Conservation (phyloP, 1,140 invertebrate species). For the Euschistus heros region DNA sequence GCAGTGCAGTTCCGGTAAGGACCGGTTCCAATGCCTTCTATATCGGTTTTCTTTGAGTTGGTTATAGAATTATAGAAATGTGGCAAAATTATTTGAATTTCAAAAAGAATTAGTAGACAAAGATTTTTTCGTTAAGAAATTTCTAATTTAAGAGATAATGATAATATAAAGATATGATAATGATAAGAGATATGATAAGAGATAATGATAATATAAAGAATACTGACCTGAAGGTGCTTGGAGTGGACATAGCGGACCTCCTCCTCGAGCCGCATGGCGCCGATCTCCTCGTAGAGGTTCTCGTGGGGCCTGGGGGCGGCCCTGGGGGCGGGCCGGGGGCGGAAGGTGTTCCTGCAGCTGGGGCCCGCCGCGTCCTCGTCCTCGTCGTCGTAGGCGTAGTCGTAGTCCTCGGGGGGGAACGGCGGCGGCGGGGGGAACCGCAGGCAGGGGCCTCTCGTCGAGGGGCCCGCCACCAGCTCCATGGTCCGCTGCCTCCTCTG, state of each 20-base stretch:
- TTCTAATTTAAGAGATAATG: no score
- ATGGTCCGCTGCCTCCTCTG: neutral
- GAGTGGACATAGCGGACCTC: conserved; percentile 47
- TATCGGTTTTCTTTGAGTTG: no score
- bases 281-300: conserved; percentile 82
- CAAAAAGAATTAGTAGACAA: no score
- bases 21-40: no score
- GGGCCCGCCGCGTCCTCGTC: conserved; percentile 17
- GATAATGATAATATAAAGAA: neutral
- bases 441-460: conserved; percentile 21
- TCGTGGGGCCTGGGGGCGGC: conserved; percentile 70
- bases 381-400: conserved; percentile 63
- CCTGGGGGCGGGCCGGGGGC: conserved; percentile 57
- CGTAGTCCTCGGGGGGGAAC: conserved; percentile 46
- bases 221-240: conserved; percentile 30
- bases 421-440: conserved; percentile 30
- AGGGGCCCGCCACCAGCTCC: conserved; percentile 18
- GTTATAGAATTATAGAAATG: no score
- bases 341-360: conserved; percentile 20
- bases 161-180: no score
- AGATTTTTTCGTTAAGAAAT: no score
- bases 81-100: no score
- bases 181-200: neutral
- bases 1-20: no score
- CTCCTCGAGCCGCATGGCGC: conserved; percentile 64